Evolutionary conservation across 2,888 invertebrate species (phyloP).

Genomic region (Limnephilus auricula): DNA sequence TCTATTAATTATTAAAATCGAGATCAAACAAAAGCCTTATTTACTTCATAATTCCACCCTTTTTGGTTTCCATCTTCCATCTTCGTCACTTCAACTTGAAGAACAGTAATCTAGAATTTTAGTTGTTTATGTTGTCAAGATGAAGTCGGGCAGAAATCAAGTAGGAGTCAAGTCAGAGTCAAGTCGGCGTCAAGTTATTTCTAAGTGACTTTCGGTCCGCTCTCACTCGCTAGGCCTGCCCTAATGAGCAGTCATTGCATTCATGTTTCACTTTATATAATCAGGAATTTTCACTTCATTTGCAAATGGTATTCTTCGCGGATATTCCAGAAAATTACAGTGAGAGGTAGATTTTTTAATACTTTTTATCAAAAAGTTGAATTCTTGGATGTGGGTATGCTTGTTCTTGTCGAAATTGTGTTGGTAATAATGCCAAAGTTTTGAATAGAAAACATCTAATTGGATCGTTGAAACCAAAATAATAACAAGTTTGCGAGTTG

Average conservation of each 20-base stretch:
- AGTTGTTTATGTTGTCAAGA: slow-evolving; percentile 4
- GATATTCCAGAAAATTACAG: background rate
- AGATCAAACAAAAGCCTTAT: background rate
- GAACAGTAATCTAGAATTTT: background rate
- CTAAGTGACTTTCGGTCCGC: background rate
- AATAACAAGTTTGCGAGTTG: background rate
- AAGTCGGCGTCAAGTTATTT: background rate
- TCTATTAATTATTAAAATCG: too few relatives aligned
- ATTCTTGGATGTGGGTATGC: too few relatives aligned
- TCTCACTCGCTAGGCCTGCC: background rate
- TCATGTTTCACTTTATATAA: background rate
- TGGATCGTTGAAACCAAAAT: background rate
- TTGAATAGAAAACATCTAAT: background rate
- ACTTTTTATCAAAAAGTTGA: too few relatives aligned
- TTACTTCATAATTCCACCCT: background rate
- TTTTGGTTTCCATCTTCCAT: background rate
- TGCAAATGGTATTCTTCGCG: background rate
- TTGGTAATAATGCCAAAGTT: background rate
- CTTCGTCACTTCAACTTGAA: background rate
- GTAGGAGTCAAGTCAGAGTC: background rate
- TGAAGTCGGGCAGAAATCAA: background rate
- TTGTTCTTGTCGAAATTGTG: background rate
- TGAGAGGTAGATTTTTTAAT: background rate
- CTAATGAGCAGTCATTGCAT: slow-evolving; percentile 6
- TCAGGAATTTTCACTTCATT: background rate